These are phyloP conservation scores for Serripes groenlandicus DNA, from an alignment of 2,888 invertebrate genomes.

Conservation along the genomic window DNA sequence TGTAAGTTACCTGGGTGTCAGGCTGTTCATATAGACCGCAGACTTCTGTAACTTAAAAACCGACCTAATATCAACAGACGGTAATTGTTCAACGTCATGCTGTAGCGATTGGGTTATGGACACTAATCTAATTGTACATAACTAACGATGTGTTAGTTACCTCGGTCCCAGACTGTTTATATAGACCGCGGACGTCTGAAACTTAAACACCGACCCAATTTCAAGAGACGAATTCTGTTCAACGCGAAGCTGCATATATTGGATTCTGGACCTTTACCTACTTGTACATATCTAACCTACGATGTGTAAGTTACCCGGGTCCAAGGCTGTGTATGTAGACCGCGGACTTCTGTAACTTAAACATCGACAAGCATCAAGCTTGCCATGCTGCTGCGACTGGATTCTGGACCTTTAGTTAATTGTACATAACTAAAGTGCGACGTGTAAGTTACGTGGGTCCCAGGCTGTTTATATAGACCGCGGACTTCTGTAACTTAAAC, in stretches of 20 bases:
- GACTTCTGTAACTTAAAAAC: neutral
- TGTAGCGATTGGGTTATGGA: too few relatives aligned
- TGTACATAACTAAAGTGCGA: too few relatives aligned
- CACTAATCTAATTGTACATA: neutral
- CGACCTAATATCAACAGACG: too few relatives aligned
- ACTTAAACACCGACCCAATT: slow-evolving; percentile 32
- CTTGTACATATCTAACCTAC: too few relatives aligned
- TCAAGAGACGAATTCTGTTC: too few relatives aligned
- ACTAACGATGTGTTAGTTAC: slow-evolving; percentile 41
- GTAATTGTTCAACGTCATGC: too few relatives aligned
- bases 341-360: slow-evolving; percentile 39
- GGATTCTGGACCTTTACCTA: too few relatives aligned
- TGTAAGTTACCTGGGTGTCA: neutral
- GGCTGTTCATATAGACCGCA: too few relatives aligned
- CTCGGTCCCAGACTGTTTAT: slow-evolving; percentile 45
- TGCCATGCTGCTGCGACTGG: too few relatives aligned
- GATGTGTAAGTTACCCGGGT: slow-evolving; percentile 42
- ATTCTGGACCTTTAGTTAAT: too few relatives aligned
- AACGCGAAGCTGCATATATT: too few relatives aligned
- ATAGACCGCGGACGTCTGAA: slow-evolving; percentile 40
- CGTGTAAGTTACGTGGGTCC: slow-evolving; percentile 56
- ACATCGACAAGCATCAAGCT: neutral
- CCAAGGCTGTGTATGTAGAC: slow-evolving; percentile 32
- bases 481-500: slow-evolving; percentile 45
- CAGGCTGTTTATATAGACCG: slow-evolving; percentile 36